Evolutionary conservation across 2,888 invertebrate genomes (phyloP), one percentile per base, ranked within the genome.

Genomic region (Crossocerus cetratus): DNA sequence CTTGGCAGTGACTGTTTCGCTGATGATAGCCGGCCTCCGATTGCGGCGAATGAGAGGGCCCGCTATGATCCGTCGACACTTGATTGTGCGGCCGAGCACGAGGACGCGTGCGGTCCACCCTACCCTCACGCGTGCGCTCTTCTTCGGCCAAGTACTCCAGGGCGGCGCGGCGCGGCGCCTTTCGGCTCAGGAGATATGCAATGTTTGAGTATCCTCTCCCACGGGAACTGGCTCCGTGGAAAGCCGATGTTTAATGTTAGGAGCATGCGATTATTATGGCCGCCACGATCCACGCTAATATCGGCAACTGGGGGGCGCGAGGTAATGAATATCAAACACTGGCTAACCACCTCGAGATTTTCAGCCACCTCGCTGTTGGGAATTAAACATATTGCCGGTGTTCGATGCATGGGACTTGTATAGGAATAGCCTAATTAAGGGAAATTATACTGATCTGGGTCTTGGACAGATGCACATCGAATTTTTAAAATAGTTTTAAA

Each of bases 61-160:
- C 8, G 32, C 32, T 32, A 32, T 32, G 32, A 32, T 32, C 49
- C 49, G 83, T 83, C 78, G 83, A 80, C 85, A 87, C 87, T 88
- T 82, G 86, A 87, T 87, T 86, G 84, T 84, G 83, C 87, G 83
- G 54, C 78, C 79, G 83, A 83, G 32, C 84, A 81, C 73, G 83
- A 85, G 85, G 84, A 85, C 86, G 84, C 86, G 86, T 84, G 85
- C 80, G 74, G 3, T 32, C 32, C 32, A 32, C 32, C 32, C 32
- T 11, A 32, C 32, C 74, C 75, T 65, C 22, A 66, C 22, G 59
- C 23, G 62, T 53, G 53, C 23, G 45, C 42, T 55, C 68, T 21
- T 55, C 43, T 62, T 21, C 21, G 49, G 64, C 45, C 64, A 55
- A 56, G 18, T 60, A 16, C 60, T 14, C 2, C 5, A 58, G 62